These are phyloP conservation scores for Euzetes globulus DNA, from an alignment of 2,888 invertebrate species.

Conservation along the genomic window DNA sequence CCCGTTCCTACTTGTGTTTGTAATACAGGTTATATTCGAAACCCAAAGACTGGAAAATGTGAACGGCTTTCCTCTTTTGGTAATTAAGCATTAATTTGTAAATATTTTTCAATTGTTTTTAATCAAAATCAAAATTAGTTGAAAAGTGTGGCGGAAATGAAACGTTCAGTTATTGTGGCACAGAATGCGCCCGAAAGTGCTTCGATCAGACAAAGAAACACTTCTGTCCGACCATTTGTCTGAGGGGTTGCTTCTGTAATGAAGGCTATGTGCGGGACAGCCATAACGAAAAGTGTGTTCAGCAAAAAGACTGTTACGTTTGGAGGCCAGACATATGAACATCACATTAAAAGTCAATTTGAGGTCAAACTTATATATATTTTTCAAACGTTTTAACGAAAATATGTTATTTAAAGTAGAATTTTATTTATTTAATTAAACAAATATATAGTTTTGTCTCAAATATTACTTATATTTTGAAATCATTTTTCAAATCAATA, in stretches of 20 bases:
- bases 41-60: slow-evolving; percentile 17
- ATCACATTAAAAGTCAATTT: background rate
- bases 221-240: slow-evolving; percentile 34
- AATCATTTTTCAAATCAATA: background rate
- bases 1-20: slow-evolving; percentile 25
- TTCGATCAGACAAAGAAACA: slow-evolving; percentile 27
- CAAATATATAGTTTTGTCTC: background rate
- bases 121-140: background rate
- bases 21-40: slow-evolving; percentile 32
- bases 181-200: slow-evolving; percentile 33
- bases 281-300: slow-evolving; percentile 26
- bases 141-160: slow-evolving; percentile 28
- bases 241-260: slow-evolving; percentile 34
- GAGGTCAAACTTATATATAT: no score
- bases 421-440: no score
- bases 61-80: slow-evolving; percentile 18
- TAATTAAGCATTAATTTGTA: background rate
- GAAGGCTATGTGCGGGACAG: slow-evolving; percentile 24
- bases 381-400: no score
- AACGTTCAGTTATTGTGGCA: slow-evolving; percentile 32
- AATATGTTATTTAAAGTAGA: no score
- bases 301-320: slow-evolving; percentile 17
- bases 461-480: background rate
- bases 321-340: background rate
- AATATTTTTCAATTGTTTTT: background rate